phyloP scores from a whole-genome alignment of 2,113 vertebrate genomes.

The Potamarius usumacintae region DNA sequence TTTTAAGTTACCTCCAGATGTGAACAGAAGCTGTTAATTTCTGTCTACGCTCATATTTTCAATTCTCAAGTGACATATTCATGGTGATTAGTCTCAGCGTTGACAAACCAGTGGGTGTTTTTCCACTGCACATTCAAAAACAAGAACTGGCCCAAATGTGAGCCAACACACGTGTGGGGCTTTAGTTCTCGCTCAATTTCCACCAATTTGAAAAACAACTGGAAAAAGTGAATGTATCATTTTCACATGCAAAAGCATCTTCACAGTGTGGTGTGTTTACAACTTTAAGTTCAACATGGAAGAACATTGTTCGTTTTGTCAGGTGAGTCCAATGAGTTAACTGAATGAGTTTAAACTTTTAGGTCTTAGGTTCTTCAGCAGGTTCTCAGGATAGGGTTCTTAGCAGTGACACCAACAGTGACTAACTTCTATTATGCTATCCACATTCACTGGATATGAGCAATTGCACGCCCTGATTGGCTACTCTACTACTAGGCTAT shows the following conservation, averaged over 20 bases:
- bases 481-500: too few relatives aligned
- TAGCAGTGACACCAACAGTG: background rate
- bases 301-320: background rate
- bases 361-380: background rate
- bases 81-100: background rate
- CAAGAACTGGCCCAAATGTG: background rate
- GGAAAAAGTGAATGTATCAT: background rate
- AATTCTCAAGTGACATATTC: background rate
- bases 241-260: background rate
- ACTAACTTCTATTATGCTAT: too few relatives aligned
- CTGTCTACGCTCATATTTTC: background rate
- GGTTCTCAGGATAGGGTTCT: background rate
- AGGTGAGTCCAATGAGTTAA: background rate
- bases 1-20: background rate
- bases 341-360: background rate
- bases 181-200: background rate
- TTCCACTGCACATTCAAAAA: conserved; percentile 11
- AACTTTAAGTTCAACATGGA: background rate
- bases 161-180: background rate
- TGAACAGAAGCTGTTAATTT: background rate
- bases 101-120: background rate
- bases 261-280: background rate
- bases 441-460: too few relatives aligned
- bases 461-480: too few relatives aligned
- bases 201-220: background rate